A percentile compares a stretch with the other conserved stretches of the same genome.
phyloP scores from a whole-genome alignment of 2,888 invertebrate species.

The Heliconius ismenius region DNA sequence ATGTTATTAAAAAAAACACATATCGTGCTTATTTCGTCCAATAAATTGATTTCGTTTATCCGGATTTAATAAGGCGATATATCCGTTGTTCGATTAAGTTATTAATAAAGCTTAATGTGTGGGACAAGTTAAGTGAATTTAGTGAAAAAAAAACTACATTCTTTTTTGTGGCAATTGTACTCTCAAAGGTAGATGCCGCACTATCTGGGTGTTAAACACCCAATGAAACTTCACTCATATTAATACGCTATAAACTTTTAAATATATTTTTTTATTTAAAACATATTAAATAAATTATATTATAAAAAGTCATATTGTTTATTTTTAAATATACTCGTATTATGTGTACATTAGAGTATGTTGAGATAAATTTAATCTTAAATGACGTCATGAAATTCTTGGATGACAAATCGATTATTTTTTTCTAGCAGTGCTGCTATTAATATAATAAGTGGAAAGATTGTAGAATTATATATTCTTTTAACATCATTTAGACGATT shows the following conservation, averaged over 20 bases:
- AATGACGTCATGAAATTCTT: not conserved
- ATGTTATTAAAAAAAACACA: not conserved
- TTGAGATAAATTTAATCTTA: not conserved
- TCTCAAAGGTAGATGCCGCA: not conserved
- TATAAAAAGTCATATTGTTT: not conserved
- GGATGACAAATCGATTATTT: conserved; percentile 2
- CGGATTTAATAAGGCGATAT: too few species aligned
- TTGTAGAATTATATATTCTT: not conserved
- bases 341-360: not conserved
- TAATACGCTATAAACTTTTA: not conserved
- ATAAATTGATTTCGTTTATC: not conserved
- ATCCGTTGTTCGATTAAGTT: not conserved
- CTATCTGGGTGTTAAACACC: not conserved
- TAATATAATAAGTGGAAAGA: not conserved
- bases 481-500: not conserved
- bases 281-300: too few species aligned
- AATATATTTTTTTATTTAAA: too few species aligned
- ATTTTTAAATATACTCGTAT: not conserved
- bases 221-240: not conserved
- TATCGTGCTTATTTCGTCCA: not conserved
- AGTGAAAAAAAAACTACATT: not conserved
- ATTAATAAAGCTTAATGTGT: not conserved
- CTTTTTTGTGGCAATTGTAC: not conserved
- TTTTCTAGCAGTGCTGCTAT: not conserved
- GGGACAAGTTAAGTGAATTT: not conserved